A percentile compares a stretch with the other conserved stretches of the same genome.
Evolutionary conservation across 2,797 vertebrate species (phyloP).

Genomic region (Sebastolobus altivelis): DNA sequence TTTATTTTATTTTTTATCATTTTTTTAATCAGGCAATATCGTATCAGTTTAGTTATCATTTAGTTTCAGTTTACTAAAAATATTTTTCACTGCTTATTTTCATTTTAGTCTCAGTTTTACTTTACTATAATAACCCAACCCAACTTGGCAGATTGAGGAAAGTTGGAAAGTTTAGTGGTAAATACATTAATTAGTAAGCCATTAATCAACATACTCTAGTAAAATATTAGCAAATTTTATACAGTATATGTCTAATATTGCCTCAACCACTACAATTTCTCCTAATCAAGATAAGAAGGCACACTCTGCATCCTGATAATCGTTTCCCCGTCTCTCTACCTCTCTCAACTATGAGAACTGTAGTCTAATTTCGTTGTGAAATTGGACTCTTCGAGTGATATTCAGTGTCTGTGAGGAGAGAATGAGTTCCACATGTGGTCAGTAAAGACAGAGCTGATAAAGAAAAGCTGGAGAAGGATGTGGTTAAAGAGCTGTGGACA

Average conservation of each 20-base stretch:
- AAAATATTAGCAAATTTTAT: neutral
- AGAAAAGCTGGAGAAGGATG: conserved; percentile 24
- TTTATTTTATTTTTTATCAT: no score
- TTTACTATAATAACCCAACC: no score
- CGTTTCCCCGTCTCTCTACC: neutral
- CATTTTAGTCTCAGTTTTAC: no score
- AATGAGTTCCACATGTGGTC: conserved; percentile 66
- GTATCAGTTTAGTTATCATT: no score
- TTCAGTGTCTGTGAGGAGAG: conserved; percentile 39
- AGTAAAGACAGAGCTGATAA: conserved; percentile 22
- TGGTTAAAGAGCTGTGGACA: conserved; percentile 49
- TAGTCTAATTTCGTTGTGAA: conserved; percentile 36
- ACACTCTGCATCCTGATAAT: neutral
- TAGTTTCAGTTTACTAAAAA: no score
- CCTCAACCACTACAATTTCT: neutral
- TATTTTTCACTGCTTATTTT: no score
- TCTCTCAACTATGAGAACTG: conserved; percentile 12
- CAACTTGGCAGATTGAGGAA: neutral
- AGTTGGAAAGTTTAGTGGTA: neutral
- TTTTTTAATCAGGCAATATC: no score
- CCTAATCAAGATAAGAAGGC: neutral
- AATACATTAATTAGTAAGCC: neutral
- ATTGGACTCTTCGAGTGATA: conserved; percentile 53
- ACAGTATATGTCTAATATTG: neutral
- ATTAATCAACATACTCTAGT: neutral